Base-by-base conservation (phyloP, 1,140 invertebrate genomes). In the Helicorthomorpha holstii region DNA sequence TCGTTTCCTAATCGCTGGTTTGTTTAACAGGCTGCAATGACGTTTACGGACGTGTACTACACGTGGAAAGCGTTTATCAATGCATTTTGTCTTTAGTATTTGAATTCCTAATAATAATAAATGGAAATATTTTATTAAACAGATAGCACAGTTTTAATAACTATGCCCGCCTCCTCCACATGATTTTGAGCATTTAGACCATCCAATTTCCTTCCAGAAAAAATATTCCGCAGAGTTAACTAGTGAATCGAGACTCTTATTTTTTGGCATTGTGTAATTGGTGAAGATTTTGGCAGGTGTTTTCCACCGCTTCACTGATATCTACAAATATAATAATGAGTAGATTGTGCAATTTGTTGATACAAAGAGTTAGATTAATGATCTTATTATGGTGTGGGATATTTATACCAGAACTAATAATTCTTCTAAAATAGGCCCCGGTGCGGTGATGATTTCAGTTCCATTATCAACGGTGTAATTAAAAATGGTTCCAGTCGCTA, bases 321-420 rank as follows among this genome's bases (percentile, higher is more conserved):
- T 22, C 25, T 25, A 22, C 4, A 19, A 10, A 46, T 46, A 22
- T 10, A 25, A 21, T 25, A 46, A 46, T 7, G 7, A 46, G 19
- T 46, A 7, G 4, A 46, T 21, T 22, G 21, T 4, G 25, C 12
- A 22, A 22, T 12, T 22, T 22, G 44, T 22, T 7, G 12, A 22
- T 46, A 22, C 12, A 7, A 22, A 46, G 19, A 12, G 19, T 7
- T 10, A 46, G 19, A 46, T 4, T 46, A 25, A 19, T 25, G 44
- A 22, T 10, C 4, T 53, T 55, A n/a, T n/a, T n/a, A n/a, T n/a
- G n/a, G n/a, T n/a, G n/a, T n/a, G n/a, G n/a, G n/a, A n/a, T n/a
- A n/a, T n/a, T n/a, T n/a, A n/a, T 51, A 80, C 78, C 67, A 76
- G 71, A 42, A 80, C 61, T 1, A 76, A 64, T 3, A 80, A 63